These are phyloP conservation scores for Helicoverpa assulta DNA, from an alignment of 2,888 invertebrate species.

Conservation along the genomic window DNA sequence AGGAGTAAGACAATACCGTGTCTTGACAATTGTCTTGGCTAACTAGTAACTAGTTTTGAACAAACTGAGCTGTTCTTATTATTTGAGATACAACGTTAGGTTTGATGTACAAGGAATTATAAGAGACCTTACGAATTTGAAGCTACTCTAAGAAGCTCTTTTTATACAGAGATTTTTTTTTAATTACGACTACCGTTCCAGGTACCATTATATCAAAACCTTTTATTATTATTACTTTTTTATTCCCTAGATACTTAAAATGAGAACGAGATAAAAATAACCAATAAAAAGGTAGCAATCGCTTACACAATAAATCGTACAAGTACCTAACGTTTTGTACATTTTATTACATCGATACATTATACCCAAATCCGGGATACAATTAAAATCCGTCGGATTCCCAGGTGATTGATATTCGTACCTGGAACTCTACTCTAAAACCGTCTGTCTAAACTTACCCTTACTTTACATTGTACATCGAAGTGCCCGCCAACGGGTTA, in stretches of 20 bases:
- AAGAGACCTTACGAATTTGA: no score
- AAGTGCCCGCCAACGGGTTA: conserved; percentile 48
- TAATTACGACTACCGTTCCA: no score
- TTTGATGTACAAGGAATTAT: no score
- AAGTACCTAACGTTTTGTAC: not conserved
- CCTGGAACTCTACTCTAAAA: conserved; percentile 27
- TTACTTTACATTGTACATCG: conserved; percentile 53
- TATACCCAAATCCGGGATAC: conserved; percentile 26
- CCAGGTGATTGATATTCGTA: conserved; percentile 46
- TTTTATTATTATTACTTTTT: no score
- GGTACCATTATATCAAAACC: no score
- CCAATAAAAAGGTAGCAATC: not conserved
- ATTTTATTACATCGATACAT: conserved; percentile 9
- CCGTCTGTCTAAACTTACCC: conserved; percentile 38
- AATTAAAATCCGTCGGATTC: conserved; percentile 24
- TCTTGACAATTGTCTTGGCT: conserved; percentile 32
- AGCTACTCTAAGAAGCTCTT: no score
- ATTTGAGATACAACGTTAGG: not conserved
- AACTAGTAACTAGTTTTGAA: conserved; percentile 31
- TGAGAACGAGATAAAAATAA: not conserved
- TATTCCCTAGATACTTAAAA: no score
- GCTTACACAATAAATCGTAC: not conserved
- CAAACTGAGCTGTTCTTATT: conserved; percentile 24
- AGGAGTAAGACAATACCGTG: conserved; percentile 20
- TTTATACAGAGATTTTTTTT: no score